Base-by-base conservation (phyloP, 2,888 invertebrate species). In the Agelastica alni region DNA sequence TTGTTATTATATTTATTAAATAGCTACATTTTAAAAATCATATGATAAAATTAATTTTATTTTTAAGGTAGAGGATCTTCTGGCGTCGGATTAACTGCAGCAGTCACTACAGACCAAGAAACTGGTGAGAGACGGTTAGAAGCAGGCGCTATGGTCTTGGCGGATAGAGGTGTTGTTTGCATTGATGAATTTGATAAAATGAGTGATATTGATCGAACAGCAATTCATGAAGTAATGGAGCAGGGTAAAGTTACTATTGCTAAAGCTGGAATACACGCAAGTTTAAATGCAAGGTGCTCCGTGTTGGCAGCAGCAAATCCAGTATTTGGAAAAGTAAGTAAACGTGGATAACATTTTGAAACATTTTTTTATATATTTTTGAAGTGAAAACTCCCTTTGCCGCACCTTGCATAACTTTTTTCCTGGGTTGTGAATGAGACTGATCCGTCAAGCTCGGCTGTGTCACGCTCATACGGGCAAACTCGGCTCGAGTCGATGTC, bases 161-260 rank as follows among this genome's bases (percentile, higher is more conserved):
- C 97, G 0, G 99, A 99, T 79, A 85, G 98, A 54, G 98, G 98
- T 17, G 63, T 63, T 3, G 63, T 65, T 16, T 99, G 98, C 75
- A 87, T 87, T 65, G 96, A 99, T 77, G 99, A 99, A 79, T 99
- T 99, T 77, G 99, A 99, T 80, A 94, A 96, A 81, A 99, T 99
- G 98, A 95, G 96, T 0, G 99, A 99, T 77, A 91, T 97, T 58
- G 99, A 99, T 80, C 85, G 99, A 69, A 99, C 98, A 0, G 97
- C 99, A 30, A 99, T 99, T 63, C 99, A 99, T 77, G 99, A 99
- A 81, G 99, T 98, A 3, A 96, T 99, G 98, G 98, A 99, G 81
- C 98, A 99, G 77, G 98, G 98, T 3, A 82, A 89, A 63, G 92
- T 99, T 2, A 97, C 98, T 5, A 98, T 99, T 69, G 92, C 98